A percentile compares a stretch with the other conserved stretches of the same genome.
phyloP scores from a whole-genome alignment of 2,888 invertebrate genomes.

The Macrophya annulata region DNA sequence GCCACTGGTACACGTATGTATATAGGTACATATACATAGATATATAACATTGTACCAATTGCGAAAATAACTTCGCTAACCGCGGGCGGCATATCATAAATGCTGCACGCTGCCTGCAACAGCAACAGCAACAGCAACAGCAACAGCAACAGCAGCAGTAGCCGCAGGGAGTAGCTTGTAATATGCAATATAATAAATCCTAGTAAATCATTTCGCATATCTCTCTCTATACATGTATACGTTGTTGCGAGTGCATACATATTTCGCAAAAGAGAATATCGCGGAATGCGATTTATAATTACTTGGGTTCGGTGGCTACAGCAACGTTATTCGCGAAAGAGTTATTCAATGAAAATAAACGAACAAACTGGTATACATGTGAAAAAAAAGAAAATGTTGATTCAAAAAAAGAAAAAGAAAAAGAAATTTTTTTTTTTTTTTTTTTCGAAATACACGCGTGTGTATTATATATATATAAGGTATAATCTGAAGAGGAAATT shows the following conservation, averaged over 20 bases:
- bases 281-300: not conserved
- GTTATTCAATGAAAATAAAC: not conserved
- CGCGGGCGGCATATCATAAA: conserved; percentile 21
- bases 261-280: conserved; percentile 1
- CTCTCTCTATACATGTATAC: not conserved
- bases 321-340: not conserved
- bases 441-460: no score
- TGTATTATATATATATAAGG: not conserved
- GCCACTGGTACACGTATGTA: not conserved
- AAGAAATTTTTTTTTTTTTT: not conserved
- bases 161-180: conserved; percentile 21
- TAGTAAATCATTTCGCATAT: not conserved
- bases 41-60: not conserved
- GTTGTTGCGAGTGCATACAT: not conserved
- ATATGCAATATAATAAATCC: conserved; percentile 5
- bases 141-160: not conserved
- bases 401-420: not conserved
- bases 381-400: no score
- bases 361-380: not conserved
- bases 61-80: conserved; percentile 15
- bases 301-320: not conserved
- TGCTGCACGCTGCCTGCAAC: not conserved
- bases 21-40: not conserved
- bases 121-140: not conserved
- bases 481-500: no score